These are phyloP conservation scores for Montipora capitata DNA, from an alignment of 92 coral and sea anemone species.

Conservation along the genomic window DNA sequence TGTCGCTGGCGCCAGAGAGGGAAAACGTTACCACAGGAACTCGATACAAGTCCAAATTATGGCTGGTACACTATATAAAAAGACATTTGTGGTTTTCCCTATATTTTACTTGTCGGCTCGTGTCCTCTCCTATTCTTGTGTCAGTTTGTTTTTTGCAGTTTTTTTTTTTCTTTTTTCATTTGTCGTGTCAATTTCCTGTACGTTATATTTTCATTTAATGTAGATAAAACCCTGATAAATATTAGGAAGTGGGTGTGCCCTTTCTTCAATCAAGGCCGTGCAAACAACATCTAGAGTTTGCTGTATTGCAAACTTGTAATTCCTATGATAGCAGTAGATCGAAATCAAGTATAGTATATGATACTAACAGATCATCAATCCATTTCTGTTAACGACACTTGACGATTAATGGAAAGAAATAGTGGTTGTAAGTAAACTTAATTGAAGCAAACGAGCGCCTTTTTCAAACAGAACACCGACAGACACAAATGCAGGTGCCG, in stretches of 20 bases:
- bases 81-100: neutral
- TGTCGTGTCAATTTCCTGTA: neutral
- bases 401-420: neutral
- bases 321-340: neutral
- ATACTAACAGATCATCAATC: neutral
- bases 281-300: neutral
- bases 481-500: neutral
- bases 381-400: neutral
- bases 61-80: neutral
- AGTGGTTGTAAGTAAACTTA: neutral
- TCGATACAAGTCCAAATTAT: neutral
- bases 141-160: neutral
- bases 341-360: neutral
- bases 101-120: neutral
- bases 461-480: no score
- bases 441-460: neutral
- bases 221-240: neutral
- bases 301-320: neutral
- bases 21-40: no score
- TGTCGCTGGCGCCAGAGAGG: no score
- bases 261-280: neutral
- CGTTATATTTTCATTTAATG: neutral
- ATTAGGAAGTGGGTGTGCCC: neutral
- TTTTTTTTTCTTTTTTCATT: neutral
- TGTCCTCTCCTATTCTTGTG: neutral